Base-by-base conservation (phyloP, 2,888 invertebrate species). In the Synanthedon formicaeformis region DNA sequence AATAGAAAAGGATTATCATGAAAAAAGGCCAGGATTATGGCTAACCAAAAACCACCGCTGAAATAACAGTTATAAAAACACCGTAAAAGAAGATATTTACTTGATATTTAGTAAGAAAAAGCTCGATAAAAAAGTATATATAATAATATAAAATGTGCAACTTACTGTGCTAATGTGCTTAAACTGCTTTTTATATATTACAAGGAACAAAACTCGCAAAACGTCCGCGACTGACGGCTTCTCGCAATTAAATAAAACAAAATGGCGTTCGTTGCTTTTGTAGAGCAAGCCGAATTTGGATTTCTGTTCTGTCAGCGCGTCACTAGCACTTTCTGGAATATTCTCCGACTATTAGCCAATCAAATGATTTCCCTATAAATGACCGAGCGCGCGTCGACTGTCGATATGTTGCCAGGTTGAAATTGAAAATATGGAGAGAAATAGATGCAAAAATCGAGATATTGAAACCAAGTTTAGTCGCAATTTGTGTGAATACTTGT, bases 191-290 rank as follows among this genome's bases (percentile, higher is more conserved):
- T 65, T 64, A 66, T 61, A 67, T 60, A 74, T 23, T 34, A 50
- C 27, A 70, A 70, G 67, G 76, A 73, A 72, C 77, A 73, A 51
- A 53, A 54, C 82, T 85, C 78, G 82, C 76, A 78, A 79, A 76
- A 61, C 56, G 84, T 85, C 86, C 84, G 79, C 85, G 84, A 84
- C 81, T 80, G 81, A 77, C 83, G 82, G 82, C 74, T 81, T 81
- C 81, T 75, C 34, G 34, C 8, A 34, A 34, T 69, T 71, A 75
- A 71, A 71, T 66, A 72, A 78, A 84, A 77, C 85, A 79, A 82
- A 69, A 75, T 76, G 78, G 75, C 73, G 75, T 57, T 12, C 58
- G 61, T 34, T 34, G 6, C 8, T 10, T 27, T 34, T 34, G 34
- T 34, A 34, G 34, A 34, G 10, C 34, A 8, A 34, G 34, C 34